A percentile compares a stretch with the other conserved stretches of the same genome.
Evolutionary conservation across 2,797 vertebrate species (phyloP).

Genomic region (Artibeus jamaicensis): DNA sequence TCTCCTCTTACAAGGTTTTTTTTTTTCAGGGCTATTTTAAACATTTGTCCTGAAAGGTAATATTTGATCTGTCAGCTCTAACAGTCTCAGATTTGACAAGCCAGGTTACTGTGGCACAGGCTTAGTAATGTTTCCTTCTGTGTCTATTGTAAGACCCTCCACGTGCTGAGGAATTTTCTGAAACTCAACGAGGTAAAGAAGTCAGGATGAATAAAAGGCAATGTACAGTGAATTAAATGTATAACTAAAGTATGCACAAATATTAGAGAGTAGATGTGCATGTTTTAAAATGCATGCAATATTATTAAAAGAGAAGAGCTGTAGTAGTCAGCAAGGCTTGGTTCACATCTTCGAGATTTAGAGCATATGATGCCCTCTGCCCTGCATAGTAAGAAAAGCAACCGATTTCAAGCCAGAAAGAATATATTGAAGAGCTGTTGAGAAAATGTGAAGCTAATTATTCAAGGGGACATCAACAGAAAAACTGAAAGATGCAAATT

Average conservation of each 20-base stretch:
- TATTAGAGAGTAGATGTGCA: neutral
- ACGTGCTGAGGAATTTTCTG: constrained; percentile 11
- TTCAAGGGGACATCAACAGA: neutral
- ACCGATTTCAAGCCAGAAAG: neutral
- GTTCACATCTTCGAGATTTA: neutral
- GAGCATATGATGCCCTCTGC: neutral
- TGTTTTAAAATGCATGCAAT: neutral
- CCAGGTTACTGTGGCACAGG: constrained; percentile 21
- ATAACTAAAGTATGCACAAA: neutral
- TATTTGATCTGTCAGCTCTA: neutral
- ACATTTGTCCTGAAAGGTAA: constrained; percentile 27
- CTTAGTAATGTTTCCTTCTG: neutral
- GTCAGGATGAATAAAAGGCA: neutral
- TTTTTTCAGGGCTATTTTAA: neutral
- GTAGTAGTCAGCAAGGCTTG: neutral
- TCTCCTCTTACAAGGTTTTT: neutral
- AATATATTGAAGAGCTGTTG: neutral
- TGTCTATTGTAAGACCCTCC: constrained; percentile 1
- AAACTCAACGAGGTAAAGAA: constrained; percentile 33
- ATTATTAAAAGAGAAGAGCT: neutral
- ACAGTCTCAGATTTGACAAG: constrained; percentile 3
- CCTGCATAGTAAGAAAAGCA: neutral
- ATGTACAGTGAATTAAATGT: constrained; percentile 17
- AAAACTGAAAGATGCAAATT: neutral
- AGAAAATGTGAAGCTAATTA: constrained; percentile 49